Percentiles rank a stretch among this genome's conserved stretches.
Evolutionary conservation across 2,888 invertebrate species (phyloP).

Genomic region (Heliconius ismenius): DNA sequence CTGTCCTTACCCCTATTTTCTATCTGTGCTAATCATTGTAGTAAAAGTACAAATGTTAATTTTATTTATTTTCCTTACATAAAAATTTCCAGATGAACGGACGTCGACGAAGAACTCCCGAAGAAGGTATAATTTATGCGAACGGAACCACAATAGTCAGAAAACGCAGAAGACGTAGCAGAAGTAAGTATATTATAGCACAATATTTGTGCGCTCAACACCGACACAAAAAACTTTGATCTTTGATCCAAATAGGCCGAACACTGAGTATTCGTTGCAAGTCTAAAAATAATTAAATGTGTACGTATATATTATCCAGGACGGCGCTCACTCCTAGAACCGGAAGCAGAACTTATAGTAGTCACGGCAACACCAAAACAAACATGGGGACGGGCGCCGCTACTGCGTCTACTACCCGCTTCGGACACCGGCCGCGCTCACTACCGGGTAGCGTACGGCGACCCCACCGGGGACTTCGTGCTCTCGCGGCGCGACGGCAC

Average conservation of each 20-base stretch:
- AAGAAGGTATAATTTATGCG: conserved; percentile 71
- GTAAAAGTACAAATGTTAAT: too few species aligned
- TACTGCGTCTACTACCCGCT: conserved; percentile 68
- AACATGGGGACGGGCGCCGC: conserved; percentile 71
- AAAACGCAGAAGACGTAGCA: conserved; percentile 65
- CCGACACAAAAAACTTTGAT: too few species aligned
- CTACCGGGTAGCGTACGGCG: conserved; percentile 71
- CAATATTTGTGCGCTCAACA: background rate
- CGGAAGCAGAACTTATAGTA: conserved; percentile 68
- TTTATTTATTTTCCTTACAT: background rate
- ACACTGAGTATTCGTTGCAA: background rate
- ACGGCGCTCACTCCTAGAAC: conserved; percentile 67
- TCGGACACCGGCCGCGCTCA: conserved; percentile 64
- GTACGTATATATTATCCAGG: conserved; percentile 50
- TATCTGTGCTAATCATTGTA: too few species aligned
- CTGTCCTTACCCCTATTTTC: too few species aligned
- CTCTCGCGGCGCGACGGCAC: conserved; percentile 68
- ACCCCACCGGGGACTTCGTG: conserved; percentile 59
- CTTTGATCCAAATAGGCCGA: background rate
- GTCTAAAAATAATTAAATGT: background rate
- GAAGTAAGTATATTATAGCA: conserved; percentile 62
- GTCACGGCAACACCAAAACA: conserved; percentile 60
- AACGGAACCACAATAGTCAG: conserved; percentile 73
- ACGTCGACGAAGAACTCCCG: conserved; percentile 68
- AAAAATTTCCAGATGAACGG: conserved; percentile 65